Conservation (phyloP, 2,888 invertebrate species). For the Pinctada fucata region DNA sequence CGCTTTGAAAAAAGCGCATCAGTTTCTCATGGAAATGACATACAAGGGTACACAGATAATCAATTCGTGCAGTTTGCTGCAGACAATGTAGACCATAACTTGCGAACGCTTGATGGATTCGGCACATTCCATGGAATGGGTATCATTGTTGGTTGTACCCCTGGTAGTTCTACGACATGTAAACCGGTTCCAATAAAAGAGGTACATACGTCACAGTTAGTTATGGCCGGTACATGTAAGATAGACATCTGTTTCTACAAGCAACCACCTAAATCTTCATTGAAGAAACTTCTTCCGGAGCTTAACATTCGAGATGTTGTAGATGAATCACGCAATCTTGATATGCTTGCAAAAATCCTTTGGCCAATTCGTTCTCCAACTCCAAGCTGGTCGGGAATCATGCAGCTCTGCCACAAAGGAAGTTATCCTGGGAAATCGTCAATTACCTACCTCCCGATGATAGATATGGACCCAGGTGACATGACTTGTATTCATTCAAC, state of each 20-base stretch:
- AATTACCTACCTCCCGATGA: slow-evolving; percentile 51
- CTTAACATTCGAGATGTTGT: neutral
- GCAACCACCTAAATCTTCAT: neutral
- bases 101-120: too few relatives aligned
- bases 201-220: neutral
- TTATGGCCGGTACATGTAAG: neutral
- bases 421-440: slow-evolving; percentile 46
- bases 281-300: neutral
- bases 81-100: too few relatives aligned
- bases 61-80: too few relatives aligned
- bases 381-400: slow-evolving; percentile 50
- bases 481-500: slow-evolving; percentile 46
- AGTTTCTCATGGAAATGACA: slow-evolving; percentile 13
- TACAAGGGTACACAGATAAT: neutral
- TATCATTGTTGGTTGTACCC: neutral
- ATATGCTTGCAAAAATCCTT: slow-evolving; percentile 9
- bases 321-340: neutral
- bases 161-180: too few relatives aligned
- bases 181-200: neutral
- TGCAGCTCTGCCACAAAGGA: slow-evolving; percentile 45
- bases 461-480: slow-evolving; percentile 45
- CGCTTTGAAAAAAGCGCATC: slow-evolving; percentile 52
- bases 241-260: neutral
- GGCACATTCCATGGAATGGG: neutral
- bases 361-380: slow-evolving; percentile 33